Evolutionary conservation across 2,113 vertebrate species (phyloP).

Genomic region (Pterophyllum scalare): DNA sequence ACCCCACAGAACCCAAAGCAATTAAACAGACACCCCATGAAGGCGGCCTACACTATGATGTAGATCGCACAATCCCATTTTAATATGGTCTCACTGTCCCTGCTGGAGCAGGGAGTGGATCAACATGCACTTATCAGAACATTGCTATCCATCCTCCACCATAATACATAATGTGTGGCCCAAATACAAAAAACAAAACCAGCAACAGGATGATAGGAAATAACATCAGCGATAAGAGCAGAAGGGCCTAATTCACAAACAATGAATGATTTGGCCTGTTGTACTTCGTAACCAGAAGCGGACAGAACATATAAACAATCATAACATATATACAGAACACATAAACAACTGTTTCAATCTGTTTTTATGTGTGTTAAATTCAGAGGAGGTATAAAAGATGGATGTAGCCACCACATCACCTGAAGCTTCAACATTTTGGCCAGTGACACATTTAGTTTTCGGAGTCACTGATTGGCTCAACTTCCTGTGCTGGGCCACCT

Average conservation of each 20-base stretch:
- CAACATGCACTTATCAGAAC: background rate
- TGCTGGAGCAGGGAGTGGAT: background rate
- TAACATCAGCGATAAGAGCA: background rate
- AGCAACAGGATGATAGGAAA: background rate
- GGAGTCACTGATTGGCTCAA: background rate
- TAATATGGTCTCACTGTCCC: background rate
- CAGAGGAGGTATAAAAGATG: no score
- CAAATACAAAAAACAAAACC: background rate
- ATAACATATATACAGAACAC: background rate
- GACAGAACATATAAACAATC: background rate
- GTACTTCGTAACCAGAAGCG: background rate
- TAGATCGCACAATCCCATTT: no score
- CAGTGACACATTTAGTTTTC: no score
- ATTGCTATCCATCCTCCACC: background rate
- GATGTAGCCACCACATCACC: no score
- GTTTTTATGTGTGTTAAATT: no score
- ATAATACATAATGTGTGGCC: background rate
- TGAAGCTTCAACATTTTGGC: no score
- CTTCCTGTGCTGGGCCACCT: background rate
- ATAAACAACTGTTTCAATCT: background rate
- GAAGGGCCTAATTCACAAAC: background rate
- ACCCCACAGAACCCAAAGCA: no score
- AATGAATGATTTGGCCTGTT: background rate
- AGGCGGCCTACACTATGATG: background rate
- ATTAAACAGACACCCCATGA: no score